Evolutionary conservation across 2,888 invertebrate species (phyloP), one percentile per base, ranked within the genome.

Genomic region (Xestia c-nigrum): DNA sequence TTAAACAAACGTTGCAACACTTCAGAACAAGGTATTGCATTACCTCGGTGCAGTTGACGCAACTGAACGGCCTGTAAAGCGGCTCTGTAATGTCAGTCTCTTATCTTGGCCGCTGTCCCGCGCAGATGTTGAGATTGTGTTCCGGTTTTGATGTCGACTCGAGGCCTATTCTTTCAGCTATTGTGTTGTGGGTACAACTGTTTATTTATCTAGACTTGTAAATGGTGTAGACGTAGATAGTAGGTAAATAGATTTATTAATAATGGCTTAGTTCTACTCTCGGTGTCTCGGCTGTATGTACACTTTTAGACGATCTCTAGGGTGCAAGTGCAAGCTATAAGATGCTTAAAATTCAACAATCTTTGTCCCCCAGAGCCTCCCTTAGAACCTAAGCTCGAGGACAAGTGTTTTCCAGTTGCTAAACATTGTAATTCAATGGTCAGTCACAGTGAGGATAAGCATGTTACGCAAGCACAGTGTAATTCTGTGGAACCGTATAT

Each of bases 51-150:
- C 78, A 70, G 63, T 84, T 85, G 69, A 78, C 86, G 80, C 84
- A 84, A 86, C 66, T 76, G 55, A 68, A 52, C 66, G 77, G 69
- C 61, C 46, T 64, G 46, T 65, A 50, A 59, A 71, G 24, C 46
- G 66, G 55, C 61, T 73, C 57, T 68, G 47, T 85, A 68, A 74
- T 74, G 72, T 72, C 83, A 72, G 43, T 59, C 21, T 64, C 69
- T 83, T 86, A 86, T 86, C 83, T 86, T 65, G 79, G 86, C 83
- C 57, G 71, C 66, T 70, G 86, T 86, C 84, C 74, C 86, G 80
- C 65, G 55, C 83, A 86, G 86, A 83, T 86, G 84, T 40, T 69
- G 46, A 78, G 84, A 84, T 84, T 67, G 83, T 85, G 74, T 85
- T 72, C 79, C 72, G 63, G 79, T 83, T 83, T 72, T 63, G 57